phyloP scores from a whole-genome alignment of 1,140 invertebrate genomes.

The Drosophila pachea region DNA sequence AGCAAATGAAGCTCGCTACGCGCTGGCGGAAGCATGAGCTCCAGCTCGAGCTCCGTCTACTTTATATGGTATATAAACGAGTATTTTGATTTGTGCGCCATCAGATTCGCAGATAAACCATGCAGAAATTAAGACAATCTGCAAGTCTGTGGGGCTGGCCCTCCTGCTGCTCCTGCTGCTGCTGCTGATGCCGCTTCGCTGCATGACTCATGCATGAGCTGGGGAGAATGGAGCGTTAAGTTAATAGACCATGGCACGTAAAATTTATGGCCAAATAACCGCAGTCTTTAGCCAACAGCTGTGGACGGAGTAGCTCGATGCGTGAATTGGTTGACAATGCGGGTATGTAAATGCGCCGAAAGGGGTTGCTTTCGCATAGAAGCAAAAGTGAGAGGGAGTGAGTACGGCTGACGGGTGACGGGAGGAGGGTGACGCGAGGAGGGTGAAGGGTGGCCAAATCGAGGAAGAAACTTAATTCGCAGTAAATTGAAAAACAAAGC shows the following conservation, averaged over 20 bases:
- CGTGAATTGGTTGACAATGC: constrained; percentile 52
- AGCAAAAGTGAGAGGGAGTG: too few species aligned
- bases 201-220: constrained; percentile 29
- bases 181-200: too few species aligned
- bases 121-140: constrained; percentile 51
- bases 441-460: background rate
- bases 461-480: background rate
- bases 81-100: constrained; percentile 64
- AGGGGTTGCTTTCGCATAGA: background rate
- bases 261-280: constrained; percentile 63
- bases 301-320: constrained; percentile 26
- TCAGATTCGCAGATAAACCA: constrained; percentile 55
- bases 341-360: constrained; percentile 11
- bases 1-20: constrained; percentile 37
- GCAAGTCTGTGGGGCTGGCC: background rate
- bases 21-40: constrained; percentile 44
- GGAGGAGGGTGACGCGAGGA: too few species aligned
- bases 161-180: too few species aligned
- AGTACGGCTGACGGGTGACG: too few species aligned
- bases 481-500: constrained; percentile 10
- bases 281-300: constrained; percentile 27
- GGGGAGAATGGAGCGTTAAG: constrained; percentile 13
- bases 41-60: constrained; percentile 6
- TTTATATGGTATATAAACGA: constrained; percentile 18
- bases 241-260: constrained; percentile 59